Evolutionary conservation across 2,797 vertebrate species (phyloP).

Genomic region (Tapirus indicus): DNA sequence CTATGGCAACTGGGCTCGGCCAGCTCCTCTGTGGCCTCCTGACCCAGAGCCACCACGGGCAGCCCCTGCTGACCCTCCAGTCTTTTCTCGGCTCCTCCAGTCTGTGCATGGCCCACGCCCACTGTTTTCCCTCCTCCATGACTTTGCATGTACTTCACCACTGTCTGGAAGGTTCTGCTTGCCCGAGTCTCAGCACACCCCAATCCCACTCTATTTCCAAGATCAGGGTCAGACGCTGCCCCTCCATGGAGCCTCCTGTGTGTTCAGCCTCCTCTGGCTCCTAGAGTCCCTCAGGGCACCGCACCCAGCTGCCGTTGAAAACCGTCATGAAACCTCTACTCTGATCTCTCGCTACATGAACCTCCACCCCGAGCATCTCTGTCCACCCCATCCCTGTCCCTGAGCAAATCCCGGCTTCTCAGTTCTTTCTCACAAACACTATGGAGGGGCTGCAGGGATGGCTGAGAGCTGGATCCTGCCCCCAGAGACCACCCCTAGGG

Average conservation of each 20-base stretch:
- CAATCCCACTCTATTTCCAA: not conserved
- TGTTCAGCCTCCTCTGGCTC: not conserved
- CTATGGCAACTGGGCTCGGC: no score
- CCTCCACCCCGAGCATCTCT: not conserved
- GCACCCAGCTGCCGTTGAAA: not conserved
- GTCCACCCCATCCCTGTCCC: no score
- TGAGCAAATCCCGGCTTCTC: not conserved
- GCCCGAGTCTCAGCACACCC: not conserved
- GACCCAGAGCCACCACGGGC: no score
- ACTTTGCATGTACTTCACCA: not conserved
- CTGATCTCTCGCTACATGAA: not conserved
- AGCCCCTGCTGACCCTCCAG: not conserved
- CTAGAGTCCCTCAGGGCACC: not conserved
- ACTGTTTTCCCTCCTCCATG: not conserved
- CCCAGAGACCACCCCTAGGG: not conserved
- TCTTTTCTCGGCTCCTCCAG: not conserved
- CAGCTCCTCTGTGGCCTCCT: not conserved
- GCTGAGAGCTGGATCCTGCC: not conserved
- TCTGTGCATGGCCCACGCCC: fast-evolving
- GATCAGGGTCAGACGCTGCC: not conserved
- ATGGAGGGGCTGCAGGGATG: not conserved
- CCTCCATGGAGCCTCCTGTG: not conserved
- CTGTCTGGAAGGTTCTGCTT: not conserved
- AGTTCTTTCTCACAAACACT: not conserved
- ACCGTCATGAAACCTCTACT: not conserved